Evolutionary conservation across 2,113 vertebrate species (phyloP).

Genomic region (human (Homo sapiens)): GRCh38 chr11:88563501-88564000

Average conservation of each 20-base stretch:
- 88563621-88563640: background rate
- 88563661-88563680: background rate
- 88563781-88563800: background rate
- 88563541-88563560: background rate
- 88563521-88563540: background rate
- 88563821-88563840: background rate
- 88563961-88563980: background rate
- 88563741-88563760: background rate
- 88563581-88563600: no score
- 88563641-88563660: background rate
- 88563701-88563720: background rate
- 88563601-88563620: background rate
- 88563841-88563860: background rate
- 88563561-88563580: background rate
- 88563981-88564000: background rate
- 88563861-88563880: background rate
- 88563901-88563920: background rate
- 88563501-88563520: background rate
- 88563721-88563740: constrained; percentile 6
- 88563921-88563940: background rate
- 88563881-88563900: background rate
- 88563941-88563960: background rate
- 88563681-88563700: background rate
- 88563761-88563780: background rate
- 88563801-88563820: background rate